Base-by-base conservation (phyloP, 2,888 invertebrate species). In the Sarcophaga subvicina region DNA sequence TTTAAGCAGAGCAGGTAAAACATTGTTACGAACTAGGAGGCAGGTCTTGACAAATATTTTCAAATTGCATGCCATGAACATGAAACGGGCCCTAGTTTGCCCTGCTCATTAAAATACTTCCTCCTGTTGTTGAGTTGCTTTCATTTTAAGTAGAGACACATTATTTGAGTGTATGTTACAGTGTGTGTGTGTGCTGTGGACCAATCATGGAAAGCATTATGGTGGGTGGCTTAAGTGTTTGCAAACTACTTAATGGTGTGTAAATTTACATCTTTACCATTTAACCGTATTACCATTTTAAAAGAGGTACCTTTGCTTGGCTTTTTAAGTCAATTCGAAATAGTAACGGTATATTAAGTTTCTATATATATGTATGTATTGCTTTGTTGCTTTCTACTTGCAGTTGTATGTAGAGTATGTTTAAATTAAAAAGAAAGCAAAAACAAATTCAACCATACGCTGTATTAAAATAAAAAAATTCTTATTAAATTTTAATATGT, bases 211-310 rank as follows among this genome's bases (percentile, higher is more conserved):
- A 27, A 37, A 64, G 75, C 20, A 20, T 47, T 69, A 22, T 37
- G 59, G 20, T 11, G 63, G 67, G 64, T 63, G 77, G 87, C 88
- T 77, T 81, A 89, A 89, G 88, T 90, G 89, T 89, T 90, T 90
- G 91, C 89, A 90, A 91, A 92, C 90, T 91, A 91, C 91, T 91
- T 92, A 92, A 91, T 92, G 92, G 91, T 90, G 92, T 91, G 91
- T 91, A 92, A 91, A 91, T 92, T 90, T 91, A 83, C 85, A 85
- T 85, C 85, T 88, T 85, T 85, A 70, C 85, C 75, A 79, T 70
- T 85, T 83, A 83, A 83, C 78, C 66, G 64, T 83, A 80, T 80
- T 80, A 88, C 88, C 88, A 78, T 83, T 81, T 80, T 64, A 64
- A 54, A 59, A 47, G n/a, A 22, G 54, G 71, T 79, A 83, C 66